Conservation (phyloP, 2,888 invertebrate genomes). For the Pristionchus maxplancki region DNA sequence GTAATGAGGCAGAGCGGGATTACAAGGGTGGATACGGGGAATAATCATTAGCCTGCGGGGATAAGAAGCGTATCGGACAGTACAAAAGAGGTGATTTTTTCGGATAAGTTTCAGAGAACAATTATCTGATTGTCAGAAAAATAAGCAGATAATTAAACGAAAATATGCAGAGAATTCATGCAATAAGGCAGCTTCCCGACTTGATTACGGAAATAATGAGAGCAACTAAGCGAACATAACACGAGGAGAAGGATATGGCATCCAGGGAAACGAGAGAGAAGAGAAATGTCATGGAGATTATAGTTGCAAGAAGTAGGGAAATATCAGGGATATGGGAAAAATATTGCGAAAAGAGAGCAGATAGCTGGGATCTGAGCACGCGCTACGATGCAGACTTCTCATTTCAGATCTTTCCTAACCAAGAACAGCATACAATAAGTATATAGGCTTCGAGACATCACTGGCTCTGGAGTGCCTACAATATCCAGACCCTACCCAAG, state of each 20-base stretch:
- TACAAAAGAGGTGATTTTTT: not conserved
- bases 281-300: slow-evolving; percentile 24
- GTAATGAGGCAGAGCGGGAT: not conserved
- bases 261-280: slow-evolving; percentile 10
- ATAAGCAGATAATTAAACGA: too few relatives aligned
- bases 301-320: not conserved
- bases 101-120: not conserved
- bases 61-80: too few relatives aligned
- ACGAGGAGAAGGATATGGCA: not conserved
- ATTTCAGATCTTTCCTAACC: too few relatives aligned
- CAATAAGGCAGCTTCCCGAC: too few relatives aligned
- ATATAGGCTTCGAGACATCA: too few relatives aligned
- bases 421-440: too few relatives aligned
- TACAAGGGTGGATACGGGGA: not conserved
- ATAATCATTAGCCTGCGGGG: not conserved
- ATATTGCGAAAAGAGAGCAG: not conserved
- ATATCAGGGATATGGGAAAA: not conserved
- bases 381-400: too few relatives aligned
- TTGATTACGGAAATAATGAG: not conserved
- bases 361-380: too few relatives aligned
- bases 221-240: not conserved
- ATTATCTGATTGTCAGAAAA: too few relatives aligned
- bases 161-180: not conserved
- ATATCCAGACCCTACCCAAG: too few relatives aligned
- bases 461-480: too few relatives aligned